Evolutionary conservation across 1,140 invertebrate genomes (phyloP).

Genomic region (Bombus confusus): DNA sequence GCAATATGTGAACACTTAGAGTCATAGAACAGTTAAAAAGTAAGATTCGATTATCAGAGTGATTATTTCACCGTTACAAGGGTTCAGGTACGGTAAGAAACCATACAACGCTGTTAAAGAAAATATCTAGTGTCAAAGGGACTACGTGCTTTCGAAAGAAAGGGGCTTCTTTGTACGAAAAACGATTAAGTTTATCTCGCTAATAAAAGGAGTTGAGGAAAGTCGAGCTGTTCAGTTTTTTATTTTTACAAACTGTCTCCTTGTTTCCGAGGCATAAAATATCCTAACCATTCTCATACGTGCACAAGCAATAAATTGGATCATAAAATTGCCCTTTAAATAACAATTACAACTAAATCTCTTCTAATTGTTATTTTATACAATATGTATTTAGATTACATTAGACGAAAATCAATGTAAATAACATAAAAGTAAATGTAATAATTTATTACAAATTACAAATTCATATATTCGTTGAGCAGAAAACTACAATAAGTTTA

Average conservation of each 20-base stretch:
- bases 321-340: not conserved
- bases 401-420: too few relatives aligned
- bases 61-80: conserved; percentile 38
- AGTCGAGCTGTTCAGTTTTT: not conserved
- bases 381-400: not conserved
- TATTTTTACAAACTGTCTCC: not conserved
- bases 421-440: too few relatives aligned
- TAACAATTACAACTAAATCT: not conserved
- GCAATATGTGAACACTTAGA: not conserved
- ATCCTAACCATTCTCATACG: not conserved
- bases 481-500: too few relatives aligned
- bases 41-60: conserved; percentile 22
- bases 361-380: not conserved
- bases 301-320: not conserved
- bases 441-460: too few relatives aligned
- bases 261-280: not conserved
- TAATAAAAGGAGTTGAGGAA: not conserved
- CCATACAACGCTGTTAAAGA: conserved; percentile 57
- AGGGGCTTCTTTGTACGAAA: conserved; percentile 62
- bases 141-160: conserved; percentile 47
- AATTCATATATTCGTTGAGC: too few relatives aligned
- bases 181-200: conserved; percentile 13
- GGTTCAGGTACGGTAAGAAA: conserved; percentile 54
- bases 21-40: not conserved
- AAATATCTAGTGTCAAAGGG: conserved; percentile 65